Conservation (phyloP, 2,797 vertebrate species). For the Pantherophis alleghaniensis region DNA sequence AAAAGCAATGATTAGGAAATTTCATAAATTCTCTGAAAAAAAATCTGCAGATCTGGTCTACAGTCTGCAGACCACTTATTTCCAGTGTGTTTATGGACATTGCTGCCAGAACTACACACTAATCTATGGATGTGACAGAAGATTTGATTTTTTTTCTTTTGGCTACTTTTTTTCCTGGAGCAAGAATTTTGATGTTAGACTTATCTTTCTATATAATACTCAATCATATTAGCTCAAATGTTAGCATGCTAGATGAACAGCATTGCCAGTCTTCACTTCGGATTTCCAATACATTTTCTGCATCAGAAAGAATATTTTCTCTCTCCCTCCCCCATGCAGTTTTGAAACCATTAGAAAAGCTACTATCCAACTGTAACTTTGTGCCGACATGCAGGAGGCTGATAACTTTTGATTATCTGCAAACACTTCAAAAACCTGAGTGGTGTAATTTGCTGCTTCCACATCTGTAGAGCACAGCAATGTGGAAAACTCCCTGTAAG, state of each 20-base stretch:
- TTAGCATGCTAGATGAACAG: not conserved
- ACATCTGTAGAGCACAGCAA: not conserved
- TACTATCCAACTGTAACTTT: not conserved
- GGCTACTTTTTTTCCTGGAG: not conserved
- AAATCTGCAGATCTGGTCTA: not conserved
- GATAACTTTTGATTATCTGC: constrained; percentile 42
- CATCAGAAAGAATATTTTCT: constrained; percentile 36
- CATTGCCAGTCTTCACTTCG: not conserved
- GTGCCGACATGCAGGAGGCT: not conserved
- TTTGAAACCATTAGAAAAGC: constrained; percentile 31
- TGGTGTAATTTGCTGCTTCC: constrained; percentile 35
- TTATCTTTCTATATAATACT: not conserved
- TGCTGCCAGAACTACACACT: not conserved
- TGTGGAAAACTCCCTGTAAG: constrained; percentile 14
- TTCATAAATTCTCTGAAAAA: not conserved
- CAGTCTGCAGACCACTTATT: not conserved
- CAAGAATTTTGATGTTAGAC: not conserved
- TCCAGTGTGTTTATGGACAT: not conserved
- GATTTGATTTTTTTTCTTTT: not conserved
- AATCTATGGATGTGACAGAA: not conserved
- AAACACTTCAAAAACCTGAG: constrained; percentile 30
- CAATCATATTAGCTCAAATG: not conserved
- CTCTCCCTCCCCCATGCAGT: not conserved
- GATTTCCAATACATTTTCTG: constrained; percentile 6
- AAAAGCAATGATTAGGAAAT: not conserved